Percentiles rank a stretch among this genome's conserved stretches.
phyloP scores from a whole-genome alignment of 2,113 vertebrate genomes.

The Sturnus vulgaris region DNA sequence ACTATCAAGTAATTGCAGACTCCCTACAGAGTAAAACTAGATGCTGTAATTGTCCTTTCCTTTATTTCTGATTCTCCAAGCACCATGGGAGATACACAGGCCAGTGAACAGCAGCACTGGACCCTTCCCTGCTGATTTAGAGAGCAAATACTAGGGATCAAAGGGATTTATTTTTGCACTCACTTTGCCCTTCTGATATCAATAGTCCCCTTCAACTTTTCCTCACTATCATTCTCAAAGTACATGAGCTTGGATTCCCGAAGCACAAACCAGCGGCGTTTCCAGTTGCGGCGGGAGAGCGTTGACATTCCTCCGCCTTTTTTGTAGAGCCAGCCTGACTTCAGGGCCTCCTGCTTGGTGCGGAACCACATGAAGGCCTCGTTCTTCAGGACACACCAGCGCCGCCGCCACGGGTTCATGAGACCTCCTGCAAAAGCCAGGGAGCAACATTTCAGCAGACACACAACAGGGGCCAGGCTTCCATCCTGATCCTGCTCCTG shows the following conservation, averaged over 20 bases:
- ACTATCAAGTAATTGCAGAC: background rate
- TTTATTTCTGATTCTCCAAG: background rate
- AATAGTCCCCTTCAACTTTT: conserved; percentile 90
- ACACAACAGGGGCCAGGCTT: rapidly evolving
- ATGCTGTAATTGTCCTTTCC: background rate
- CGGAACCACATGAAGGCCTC: conserved; percentile 93
- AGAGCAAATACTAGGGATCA: background rate
- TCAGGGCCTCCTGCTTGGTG: conserved; percentile 87
- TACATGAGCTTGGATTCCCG: conserved; percentile 90
- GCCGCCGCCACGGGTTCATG: conserved; percentile 88
- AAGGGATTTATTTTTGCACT: conserved; percentile 15
- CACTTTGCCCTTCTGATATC: conserved; percentile 86
- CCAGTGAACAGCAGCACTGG: background rate
- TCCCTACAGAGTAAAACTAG: background rate
- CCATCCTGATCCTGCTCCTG: background rate
- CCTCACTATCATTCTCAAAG: conserved; percentile 90
- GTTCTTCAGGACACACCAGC: conserved; percentile 90
- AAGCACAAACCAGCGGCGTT: conserved; percentile 92
- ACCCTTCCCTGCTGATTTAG: background rate
- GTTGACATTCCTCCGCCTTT: conserved; percentile 91
- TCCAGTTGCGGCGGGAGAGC: conserved; percentile 90
- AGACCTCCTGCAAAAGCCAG: conserved; percentile 74
- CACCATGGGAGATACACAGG: background rate
- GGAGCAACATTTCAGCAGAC: background rate
- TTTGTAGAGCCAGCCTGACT: conserved; percentile 91